Base-by-base conservation (phyloP, 2,113 vertebrate species). In the Rhipidura dahli region DNA sequence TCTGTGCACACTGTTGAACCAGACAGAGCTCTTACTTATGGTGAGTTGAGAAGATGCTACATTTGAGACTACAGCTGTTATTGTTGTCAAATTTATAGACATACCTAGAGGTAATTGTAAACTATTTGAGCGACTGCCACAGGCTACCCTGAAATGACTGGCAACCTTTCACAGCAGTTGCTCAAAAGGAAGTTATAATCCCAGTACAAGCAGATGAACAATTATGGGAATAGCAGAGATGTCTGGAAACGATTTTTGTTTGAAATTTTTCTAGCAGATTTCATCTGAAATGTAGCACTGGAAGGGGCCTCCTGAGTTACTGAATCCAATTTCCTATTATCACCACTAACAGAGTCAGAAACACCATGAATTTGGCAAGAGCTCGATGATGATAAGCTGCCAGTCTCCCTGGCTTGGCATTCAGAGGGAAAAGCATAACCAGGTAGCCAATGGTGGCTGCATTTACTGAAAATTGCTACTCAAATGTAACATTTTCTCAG, bases 51-150 rank as follows among this genome's bases (percentile, higher is more conserved):
- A 92, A 89, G 51, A 89, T 72, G 54, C 28, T 86, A 42, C 54
- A 57, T 77, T 71, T 83, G 76, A 90, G 50, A 83, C 73, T 37
- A 76, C n/a, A 96, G 68, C 44, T 84, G 61, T 53, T 91, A 83
- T 21, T 93, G 78, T 89, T 89, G 94, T 83, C 49, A 87, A 57
- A 77, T 85, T 89, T 94, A 86, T 53, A 91, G 77, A 50, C 27
- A 44, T 81, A 93, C 56, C 47, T 92, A 73, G 30, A 90, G 54
- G 68, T 71, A 90, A 83, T 33, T 95, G 65, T 49, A 79, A 95
- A 79, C 64, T 69, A 37, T 83, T 77, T 92, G 49, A 90, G 65
- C 1, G 8, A 81, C 49, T 87, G 57, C 44, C 47, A 68, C 56
- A 79, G 84, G 11, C 73, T 69, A 78, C 49, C 47, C 56, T 89